Conservation (phyloP, 2,888 invertebrate species). For the Laspeyria flexula region DNA sequence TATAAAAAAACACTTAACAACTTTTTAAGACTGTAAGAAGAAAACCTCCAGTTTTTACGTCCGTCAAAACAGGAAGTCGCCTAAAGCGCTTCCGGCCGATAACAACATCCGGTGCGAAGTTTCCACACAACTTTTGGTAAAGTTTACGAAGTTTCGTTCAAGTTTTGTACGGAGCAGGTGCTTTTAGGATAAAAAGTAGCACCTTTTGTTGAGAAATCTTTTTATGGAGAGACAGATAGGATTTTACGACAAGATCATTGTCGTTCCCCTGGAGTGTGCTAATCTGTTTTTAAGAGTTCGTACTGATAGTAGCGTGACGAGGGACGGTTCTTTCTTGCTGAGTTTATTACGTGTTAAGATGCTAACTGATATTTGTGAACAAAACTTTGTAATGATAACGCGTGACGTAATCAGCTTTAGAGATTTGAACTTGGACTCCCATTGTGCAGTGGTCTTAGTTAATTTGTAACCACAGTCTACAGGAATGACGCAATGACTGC, state of each 20-base stretch:
- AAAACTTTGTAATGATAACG: constrained; percentile 15
- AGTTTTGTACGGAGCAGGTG: constrained; percentile 75
- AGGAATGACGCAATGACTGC: no score
- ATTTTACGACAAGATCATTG: constrained; percentile 48
- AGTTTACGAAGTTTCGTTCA: constrained; percentile 49
- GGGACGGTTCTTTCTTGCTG: constrained; percentile 26
- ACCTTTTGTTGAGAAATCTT: constrained; percentile 62
- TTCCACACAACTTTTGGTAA: constrained; percentile 62
- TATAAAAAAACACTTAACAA: constrained; percentile 24
- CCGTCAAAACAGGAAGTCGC: constrained; percentile 83
- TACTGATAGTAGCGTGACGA: constrained; percentile 44
- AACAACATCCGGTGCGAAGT: constrained; percentile 82
- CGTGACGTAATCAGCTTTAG: background rate
- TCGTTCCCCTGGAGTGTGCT: constrained; percentile 40
- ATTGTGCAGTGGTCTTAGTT: no score
- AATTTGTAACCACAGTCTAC: no score
- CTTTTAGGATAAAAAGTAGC: constrained; percentile 79
- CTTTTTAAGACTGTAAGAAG: constrained; percentile 29
- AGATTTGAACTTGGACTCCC: no score
- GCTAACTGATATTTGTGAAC: constrained; percentile 12
- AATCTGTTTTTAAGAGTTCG: constrained; percentile 49
- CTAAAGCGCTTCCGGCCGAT: constrained; percentile 85
- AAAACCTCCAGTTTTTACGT: constrained; percentile 54
- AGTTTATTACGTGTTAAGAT: constrained; percentile 38
- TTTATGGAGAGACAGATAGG: constrained; percentile 60